Evolutionary conservation across 2,888 invertebrate species (phyloP).

Genomic region (Strigamia transsilvanica): DNA sequence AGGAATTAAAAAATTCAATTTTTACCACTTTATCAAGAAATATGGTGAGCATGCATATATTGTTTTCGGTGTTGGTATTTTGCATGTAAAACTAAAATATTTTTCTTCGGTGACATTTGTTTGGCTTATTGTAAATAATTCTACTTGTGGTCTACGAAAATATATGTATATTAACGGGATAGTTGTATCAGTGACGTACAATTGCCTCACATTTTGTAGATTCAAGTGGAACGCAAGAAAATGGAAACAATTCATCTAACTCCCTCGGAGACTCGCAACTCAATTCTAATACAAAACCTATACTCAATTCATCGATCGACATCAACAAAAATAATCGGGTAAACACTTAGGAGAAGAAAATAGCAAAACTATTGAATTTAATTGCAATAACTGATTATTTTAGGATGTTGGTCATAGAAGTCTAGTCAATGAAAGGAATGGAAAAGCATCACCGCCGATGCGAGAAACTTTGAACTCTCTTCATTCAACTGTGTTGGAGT

Average conservation of each 20-base stretch:
- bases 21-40: slow-evolving; percentile 57
- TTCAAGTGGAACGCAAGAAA: slow-evolving; percentile 26
- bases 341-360: not conserved
- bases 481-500: slow-evolving; percentile 68
- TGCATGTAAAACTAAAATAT: not conserved
- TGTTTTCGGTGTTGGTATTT: slow-evolving; percentile 4
- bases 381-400: not conserved
- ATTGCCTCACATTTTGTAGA: not conserved
- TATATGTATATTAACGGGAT: no score
- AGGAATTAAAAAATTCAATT: slow-evolving; percentile 56
- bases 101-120: not conserved
- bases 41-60: slow-evolving; percentile 57
- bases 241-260: slow-evolving; percentile 24
- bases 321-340: slow-evolving; percentile 41
- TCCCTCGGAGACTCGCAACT: slow-evolving; percentile 5
- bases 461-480: slow-evolving; percentile 45
- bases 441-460: slow-evolving; percentile 15
- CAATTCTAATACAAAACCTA: slow-evolving; percentile 29
- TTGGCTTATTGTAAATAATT: not conserved
- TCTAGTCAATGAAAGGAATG: slow-evolving; percentile 31
- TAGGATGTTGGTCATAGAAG: slow-evolving; percentile 17
- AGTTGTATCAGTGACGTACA: no score
- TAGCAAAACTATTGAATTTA: not conserved
- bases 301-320: slow-evolving; percentile 31
- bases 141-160: no score